phyloP scores from a whole-genome alignment of 1,140 invertebrate genomes.

The Sycophaga agraensis region DNA sequence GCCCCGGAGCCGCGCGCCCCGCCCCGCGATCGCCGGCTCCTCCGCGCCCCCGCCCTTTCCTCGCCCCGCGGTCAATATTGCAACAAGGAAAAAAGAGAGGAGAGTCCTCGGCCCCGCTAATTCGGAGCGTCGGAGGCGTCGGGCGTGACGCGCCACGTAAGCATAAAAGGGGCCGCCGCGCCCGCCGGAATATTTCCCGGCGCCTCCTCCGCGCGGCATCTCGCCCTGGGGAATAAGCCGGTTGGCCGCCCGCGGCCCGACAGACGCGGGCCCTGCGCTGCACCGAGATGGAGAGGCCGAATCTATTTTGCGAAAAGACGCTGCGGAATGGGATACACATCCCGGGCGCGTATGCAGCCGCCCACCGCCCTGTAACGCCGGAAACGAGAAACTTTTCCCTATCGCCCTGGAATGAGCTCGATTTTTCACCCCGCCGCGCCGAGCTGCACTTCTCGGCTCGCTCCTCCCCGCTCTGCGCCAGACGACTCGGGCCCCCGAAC shows the following conservation, averaged over 20 bases:
- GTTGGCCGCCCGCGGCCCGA: slow-evolving; percentile 3
- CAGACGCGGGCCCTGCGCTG: too few species aligned
- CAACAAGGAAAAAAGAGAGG: too few species aligned
- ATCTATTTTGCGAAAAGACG: slow-evolving; percentile 21
- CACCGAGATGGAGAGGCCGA: slow-evolving; percentile 5
- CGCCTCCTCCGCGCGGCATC: slow-evolving; percentile 21
- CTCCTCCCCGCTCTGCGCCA: not conserved
- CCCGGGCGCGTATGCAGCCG: too few species aligned
- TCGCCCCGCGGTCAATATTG: slow-evolving; percentile 43
- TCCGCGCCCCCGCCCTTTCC: slow-evolving; percentile 35
- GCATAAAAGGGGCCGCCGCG: slow-evolving; percentile 41
- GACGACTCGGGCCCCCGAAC: too few species aligned
- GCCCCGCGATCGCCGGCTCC: not conserved
- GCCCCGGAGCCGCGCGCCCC: not conserved
- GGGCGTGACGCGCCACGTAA: slow-evolving; percentile 37
- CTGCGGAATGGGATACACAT: slow-evolving; percentile 11
- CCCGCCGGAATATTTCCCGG: slow-evolving; percentile 46
- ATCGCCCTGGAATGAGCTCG: slow-evolving; percentile 10
- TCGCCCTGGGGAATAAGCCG: slow-evolving; percentile 15
- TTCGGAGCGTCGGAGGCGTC: slow-evolving; percentile 31
- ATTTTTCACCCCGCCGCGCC: slow-evolving; percentile 19
- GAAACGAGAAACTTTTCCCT: not conserved
- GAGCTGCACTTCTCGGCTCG: too few species aligned
- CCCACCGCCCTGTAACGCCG: not conserved
- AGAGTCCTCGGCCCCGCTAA: too few species aligned